Base-by-base conservation (phyloP, 2,888 invertebrate species). In the Caenorhabditis sp. region DNA sequence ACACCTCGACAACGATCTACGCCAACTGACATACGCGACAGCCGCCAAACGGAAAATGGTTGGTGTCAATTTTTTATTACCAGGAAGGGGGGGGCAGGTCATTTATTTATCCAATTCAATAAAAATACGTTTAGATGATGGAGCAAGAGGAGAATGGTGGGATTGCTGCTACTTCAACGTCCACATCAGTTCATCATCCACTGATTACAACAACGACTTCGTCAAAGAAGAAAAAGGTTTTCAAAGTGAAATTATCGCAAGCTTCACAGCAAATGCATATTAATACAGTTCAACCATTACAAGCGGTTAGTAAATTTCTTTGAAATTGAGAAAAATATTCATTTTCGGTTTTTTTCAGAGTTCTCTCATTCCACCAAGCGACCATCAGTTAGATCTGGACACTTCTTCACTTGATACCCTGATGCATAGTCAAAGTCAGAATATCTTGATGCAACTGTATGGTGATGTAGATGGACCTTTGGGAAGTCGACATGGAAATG, bases 1-100 rank as follows among this genome's bases (percentile, higher is more conserved):
- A 3, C 76, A 78, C 31, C 57, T 82, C 21, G 84, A 85, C 67
- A 76, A 79, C 56, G 85, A 86, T 68, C 77, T 85, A 17, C 76
- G 83, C 20, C 81, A 84, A 59, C 69, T 86, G 21, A 86, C 86
- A 4, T 86, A 86, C 68, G 86, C 86, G 4, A 86, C 86, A 21
- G 86, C 86, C 8, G 86, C 86, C 12, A 86, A 86, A 67, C 74
- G 83, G 59, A 80, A 73, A 65, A 63, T 83, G 80, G 84, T 85
- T 12, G 38, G 65, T 63, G 59, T 53, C 38, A 21, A 43, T 8
- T 20, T 60, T 53, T 38, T 58, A 25, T 21, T 27, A 31, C 5
- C 10, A 4, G 5, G 31, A 31, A 10, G 10, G 12, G 8, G 1
- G n/a, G 14, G 36, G n/a, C 3, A 21, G 23, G 52, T 52, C 43